Base-by-base conservation (phyloP, 2,888 invertebrate genomes). In the Ennomos fuscantarius region DNA sequence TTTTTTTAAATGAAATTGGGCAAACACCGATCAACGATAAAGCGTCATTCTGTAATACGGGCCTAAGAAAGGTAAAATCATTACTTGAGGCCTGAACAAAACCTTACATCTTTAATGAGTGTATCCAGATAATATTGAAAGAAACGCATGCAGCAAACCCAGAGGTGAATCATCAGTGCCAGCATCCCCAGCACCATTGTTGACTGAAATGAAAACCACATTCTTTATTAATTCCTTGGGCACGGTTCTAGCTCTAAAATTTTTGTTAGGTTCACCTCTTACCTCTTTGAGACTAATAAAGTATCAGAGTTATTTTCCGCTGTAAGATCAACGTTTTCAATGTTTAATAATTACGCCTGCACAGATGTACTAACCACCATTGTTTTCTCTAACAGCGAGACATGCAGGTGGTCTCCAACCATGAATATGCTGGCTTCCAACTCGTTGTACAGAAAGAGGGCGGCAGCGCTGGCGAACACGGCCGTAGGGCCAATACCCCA, bases 131-230 rank as follows among this genome's bases (percentile, higher is more conserved):
- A 92, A 68, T 89, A 91, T 71, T 89, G 90, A 73, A 90, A 86
- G 78, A 91, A 90, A 34, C 90, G 80, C 89, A 87, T 91, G 55
- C 80, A 79, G 69, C 92, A 91, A 55, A 91, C 92, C 92, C 92
- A 92, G 58, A 92, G 66, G 69, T 92, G 92, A 36, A 88, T 72
- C 91, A 92, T 91, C 67, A 92, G 78, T 1, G 91, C 84, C 67
- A 92, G 72, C 89, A 90, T 87, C 33, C 92, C 92, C 48, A 87
- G 63, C 59, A 91, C 80, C 92, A 90, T 92, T 5, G 87, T 81
- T 1, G 83, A 82, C 91, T 91, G 78, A 2, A 74, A 75, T 5
- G 9, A 24, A 24, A 24, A 6, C 24, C n/a, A 24, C 24, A 24
- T 24, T 24, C 2, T 24, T 24, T 24, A n/a, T n/a, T n/a, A 24